These are phyloP conservation scores for Diarsia dahlii DNA, from an alignment of 2,888 invertebrate genomes.

Conservation along the genomic window DNA sequence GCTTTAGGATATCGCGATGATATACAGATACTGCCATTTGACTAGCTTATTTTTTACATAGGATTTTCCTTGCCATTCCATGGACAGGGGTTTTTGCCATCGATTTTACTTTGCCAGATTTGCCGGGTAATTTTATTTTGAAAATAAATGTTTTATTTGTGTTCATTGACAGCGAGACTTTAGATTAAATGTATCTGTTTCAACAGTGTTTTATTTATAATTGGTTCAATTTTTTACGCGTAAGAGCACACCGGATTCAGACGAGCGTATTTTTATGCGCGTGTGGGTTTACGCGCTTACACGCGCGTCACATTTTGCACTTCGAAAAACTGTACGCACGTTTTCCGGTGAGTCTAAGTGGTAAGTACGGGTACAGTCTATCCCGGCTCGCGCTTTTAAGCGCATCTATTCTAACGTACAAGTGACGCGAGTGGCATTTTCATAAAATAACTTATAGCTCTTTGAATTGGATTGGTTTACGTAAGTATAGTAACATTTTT, in stretches of 20 bases:
- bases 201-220: no score
- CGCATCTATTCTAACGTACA: no score
- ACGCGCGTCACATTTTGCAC: no score
- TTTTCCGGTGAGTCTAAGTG: no score
- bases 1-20: constrained; percentile 84
- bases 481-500: neutral
- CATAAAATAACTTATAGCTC: neutral
- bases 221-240: no score
- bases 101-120: constrained; percentile 30
- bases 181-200: neutral
- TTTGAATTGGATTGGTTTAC: neutral
- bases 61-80: constrained; percentile 57
- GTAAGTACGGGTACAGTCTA: no score
- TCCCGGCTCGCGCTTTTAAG: no score
- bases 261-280: no score
- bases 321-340: no score
- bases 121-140: constrained; percentile 12
- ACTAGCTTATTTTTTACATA: constrained; percentile 73
- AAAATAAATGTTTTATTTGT: constrained; percentile 15
- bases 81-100: constrained; percentile 45
- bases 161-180: neutral
- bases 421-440: no score
- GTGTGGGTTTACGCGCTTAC: no score
- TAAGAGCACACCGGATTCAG: no score
- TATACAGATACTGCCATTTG: constrained; percentile 77